These are phyloP conservation scores for Enteromius treurensis DNA, from an alignment of 2,797 vertebrate genomes.

Conservation along the genomic window DNA sequence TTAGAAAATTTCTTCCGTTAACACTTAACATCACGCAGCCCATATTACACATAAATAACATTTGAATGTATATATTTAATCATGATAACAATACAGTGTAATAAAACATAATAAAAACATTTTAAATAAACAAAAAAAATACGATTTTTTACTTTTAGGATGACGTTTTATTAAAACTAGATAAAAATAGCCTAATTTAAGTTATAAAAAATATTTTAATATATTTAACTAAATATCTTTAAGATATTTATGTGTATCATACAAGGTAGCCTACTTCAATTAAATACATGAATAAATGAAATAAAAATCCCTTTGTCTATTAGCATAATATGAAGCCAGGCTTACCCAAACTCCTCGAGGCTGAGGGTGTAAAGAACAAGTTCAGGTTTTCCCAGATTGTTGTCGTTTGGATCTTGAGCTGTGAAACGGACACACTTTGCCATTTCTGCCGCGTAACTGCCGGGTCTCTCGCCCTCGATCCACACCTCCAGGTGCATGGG, in stretches of 20 bases:
- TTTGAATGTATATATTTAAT: no score
- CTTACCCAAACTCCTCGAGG: conserved; percentile 90
- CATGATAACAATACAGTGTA: no score
- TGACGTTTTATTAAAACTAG: background rate
- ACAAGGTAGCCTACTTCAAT: background rate
- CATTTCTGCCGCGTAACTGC: conserved; percentile 85
- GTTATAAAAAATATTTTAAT: background rate
- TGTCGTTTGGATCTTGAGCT: conserved; percentile 83
- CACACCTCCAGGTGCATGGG: conserved; percentile 93
- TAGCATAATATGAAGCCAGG: conserved; percentile 37
- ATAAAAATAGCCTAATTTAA: background rate
- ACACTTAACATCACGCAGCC: background rate
- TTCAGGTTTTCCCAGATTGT: conserved; percentile 85
- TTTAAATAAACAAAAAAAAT: background rate
- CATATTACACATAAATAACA: background rate
- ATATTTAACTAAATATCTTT: background rate
- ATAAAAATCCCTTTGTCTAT: background rate
- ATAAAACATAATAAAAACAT: no score
- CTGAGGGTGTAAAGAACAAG: conserved; percentile 92
- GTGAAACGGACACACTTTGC: conserved; percentile 87
- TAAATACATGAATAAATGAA: background rate
- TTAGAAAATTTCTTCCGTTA: background rate
- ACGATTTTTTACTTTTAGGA: background rate
- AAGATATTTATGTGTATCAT: background rate
- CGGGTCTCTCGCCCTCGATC: conserved; percentile 89